Base-by-base conservation (phyloP, 2,888 invertebrate genomes). In the Boloria euphrosyne region DNA sequence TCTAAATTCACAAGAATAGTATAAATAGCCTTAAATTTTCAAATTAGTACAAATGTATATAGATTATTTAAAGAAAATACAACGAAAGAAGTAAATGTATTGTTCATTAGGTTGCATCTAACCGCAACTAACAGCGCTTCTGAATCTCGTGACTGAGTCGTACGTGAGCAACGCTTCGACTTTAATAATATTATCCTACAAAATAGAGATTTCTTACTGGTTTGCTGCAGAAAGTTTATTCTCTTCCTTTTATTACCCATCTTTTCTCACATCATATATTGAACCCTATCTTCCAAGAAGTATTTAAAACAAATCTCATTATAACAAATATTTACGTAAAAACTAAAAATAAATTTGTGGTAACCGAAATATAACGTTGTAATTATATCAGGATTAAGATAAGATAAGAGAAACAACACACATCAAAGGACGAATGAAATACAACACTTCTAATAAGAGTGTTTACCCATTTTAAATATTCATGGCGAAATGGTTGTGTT, bases 391-490 rank as follows among this genome's bases (percentile, higher is more conserved):
- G n/a, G 44, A 22, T n/a, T 7, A 7, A 38, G 10, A 38, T 38
- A 10, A 38, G 10, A 38, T 38, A 2, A 38, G 10, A n/a, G 22
- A 22, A 31, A 44, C 44, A 7, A 44, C 54, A 7, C 14, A 44
- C 14, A 44, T 57, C 55, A 57, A 57, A 57, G 44, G 55, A 44
- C 10, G n/a, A 22, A n/a, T 57, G 44, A 57, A 57, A 57, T 7
- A 18, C 55, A 44, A 22, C 55, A 46, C 44, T 7, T 38, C 55
- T 46, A 46, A 57, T 46, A n/a, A 57, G 22, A 22, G 44, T 13
- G n/a, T 57, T 57, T 44, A 57, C 55, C 55, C 44, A 46, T 46
- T 44, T 57, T 57, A 57, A 46, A n/a, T 57, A 57, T 57, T 22
- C 55, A 57, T 10, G 22, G n/a, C 44, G 10, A 10, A 10, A 38